Evolutionary conservation across 2,113 vertebrate species (phyloP).

Genomic region (Oceanodroma tethys): DNA sequence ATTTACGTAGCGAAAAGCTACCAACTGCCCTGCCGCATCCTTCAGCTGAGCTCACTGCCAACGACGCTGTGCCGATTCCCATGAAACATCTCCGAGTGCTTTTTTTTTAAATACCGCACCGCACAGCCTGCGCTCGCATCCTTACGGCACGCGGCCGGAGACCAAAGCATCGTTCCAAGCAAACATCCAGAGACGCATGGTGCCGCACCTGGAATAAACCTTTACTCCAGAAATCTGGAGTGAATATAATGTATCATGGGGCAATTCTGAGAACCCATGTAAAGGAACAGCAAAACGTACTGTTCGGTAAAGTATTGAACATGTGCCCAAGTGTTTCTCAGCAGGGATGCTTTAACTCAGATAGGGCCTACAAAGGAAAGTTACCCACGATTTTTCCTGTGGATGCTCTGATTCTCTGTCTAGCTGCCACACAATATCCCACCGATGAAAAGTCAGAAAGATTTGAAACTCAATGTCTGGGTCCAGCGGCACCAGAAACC

Average conservation of each 20-base stretch:
- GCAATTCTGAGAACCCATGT: not conserved
- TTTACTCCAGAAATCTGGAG: not conserved
- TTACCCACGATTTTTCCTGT: not conserved
- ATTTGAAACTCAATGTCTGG: not conserved
- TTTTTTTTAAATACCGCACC: fast-evolving
- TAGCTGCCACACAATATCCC: not conserved
- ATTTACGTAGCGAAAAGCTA: fast-evolving
- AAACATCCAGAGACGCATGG: not conserved
- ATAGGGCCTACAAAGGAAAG: not conserved
- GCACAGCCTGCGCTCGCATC: not conserved
- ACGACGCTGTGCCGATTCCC: fast-evolving
- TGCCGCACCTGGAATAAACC: not conserved
- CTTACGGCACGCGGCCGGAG: fast-evolving
- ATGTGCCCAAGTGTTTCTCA: not conserved
- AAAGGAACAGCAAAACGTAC: not conserved
- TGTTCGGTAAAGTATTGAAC: not conserved
- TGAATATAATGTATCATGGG: fast-evolving
- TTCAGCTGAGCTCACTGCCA: not conserved
- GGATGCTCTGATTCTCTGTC: not conserved
- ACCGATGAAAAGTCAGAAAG: not conserved
- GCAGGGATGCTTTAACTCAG: not conserved
- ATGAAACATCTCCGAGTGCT: fast-evolving
- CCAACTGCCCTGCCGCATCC: fast-evolving
- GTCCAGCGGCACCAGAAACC: not conserved
- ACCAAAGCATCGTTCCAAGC: not conserved